A percentile compares a stretch with the other conserved stretches of the same genome.
phyloP scores from a whole-genome alignment of 2,113 vertebrate genomes.

The Oryzias curvinotus region DNA sequence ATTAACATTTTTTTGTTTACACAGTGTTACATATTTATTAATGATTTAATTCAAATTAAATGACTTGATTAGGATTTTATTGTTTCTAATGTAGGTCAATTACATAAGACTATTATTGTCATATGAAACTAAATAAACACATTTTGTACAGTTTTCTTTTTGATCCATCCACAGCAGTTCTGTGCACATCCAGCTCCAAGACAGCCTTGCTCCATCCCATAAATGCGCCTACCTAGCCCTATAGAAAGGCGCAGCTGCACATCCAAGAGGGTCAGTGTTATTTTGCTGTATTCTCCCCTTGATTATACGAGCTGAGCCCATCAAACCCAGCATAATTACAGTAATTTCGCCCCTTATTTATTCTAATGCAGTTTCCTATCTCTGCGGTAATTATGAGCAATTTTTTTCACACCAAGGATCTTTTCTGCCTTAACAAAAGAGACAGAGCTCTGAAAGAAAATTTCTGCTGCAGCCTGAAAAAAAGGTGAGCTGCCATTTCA shows the following conservation, averaged over 20 bases:
- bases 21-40: too few relatives aligned
- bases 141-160: too few relatives aligned
- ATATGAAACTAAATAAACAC: too few relatives aligned
- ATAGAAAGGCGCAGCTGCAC: conserved; percentile 96
- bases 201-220: conserved; percentile 46
- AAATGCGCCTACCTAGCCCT: conserved; percentile 55
- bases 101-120: too few relatives aligned
- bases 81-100: neutral
- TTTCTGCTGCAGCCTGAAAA: conserved; percentile 84
- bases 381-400: conserved; percentile 99
- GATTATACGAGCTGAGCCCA: conserved; percentile 99
- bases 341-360: conserved; percentile 99
- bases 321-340: conserved; percentile 99
- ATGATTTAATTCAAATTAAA: too few relatives aligned
- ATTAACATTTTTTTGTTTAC: too few relatives aligned
- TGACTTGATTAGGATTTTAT: neutral
- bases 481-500: conserved; percentile 90
- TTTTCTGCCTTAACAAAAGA: conserved; percentile 99
- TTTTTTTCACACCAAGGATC: conserved; percentile 96
- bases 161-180: neutral
- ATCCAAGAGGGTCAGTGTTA: conserved; percentile 99
- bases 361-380: conserved; percentile 99
- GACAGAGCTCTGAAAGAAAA: conserved; percentile 99
- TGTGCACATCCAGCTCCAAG: conserved; percentile 45
- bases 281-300: conserved; percentile 99